Base-by-base conservation (phyloP, 1,140 invertebrate genomes). In the Liolophura sinensis region DNA sequence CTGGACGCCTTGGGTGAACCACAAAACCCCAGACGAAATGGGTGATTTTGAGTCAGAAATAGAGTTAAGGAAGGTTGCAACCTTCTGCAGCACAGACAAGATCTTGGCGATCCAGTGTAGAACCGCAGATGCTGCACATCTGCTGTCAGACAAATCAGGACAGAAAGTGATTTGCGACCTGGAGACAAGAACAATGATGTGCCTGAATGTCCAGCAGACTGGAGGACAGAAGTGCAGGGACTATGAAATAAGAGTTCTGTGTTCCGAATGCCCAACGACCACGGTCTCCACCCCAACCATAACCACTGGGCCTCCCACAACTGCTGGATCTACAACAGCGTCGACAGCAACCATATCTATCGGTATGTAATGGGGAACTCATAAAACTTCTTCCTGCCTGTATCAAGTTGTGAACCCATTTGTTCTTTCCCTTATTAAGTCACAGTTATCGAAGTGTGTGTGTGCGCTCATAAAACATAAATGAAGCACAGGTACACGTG, bases 171-270 rank as follows among this genome's bases (percentile, higher is more conserved):
- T 90, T 62, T 95, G 93, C 75, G 90, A 88, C 72, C 74, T 93
- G 47, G 87, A 90, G 71, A 46, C 67, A 12, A 85, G 86, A 48
- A 92, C 92, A 1, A 82, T 94, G 0, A 77, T 89, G 11, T 94
- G 92, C 75, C 75, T 85, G 16, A 78, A 82, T 48, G 60, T 60
- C 15, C 58, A 72, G 14, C 80, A 80, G 52, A 56, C 69, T 9
- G 71, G 63, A 27, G 71, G 63, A 27, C 69, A 74, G 18, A 64
- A 69, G 18, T 86, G 85, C 69, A 69, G 74, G 25, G 90, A 93
- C 78, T 92, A 92, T 78, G 91, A 93, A 77, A 88, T 93, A 24
- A 85, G 90, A 22, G 88, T 92, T 20, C 85, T 89, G 49, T 93
- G 92, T 75, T 82, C 89, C 56, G 74, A 78, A 55, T 80, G 78